A percentile compares a stretch with the other conserved stretches of the same genome.
phyloP scores from a whole-genome alignment of 2,888 invertebrate genomes.

The Hetaerina titia region DNA sequence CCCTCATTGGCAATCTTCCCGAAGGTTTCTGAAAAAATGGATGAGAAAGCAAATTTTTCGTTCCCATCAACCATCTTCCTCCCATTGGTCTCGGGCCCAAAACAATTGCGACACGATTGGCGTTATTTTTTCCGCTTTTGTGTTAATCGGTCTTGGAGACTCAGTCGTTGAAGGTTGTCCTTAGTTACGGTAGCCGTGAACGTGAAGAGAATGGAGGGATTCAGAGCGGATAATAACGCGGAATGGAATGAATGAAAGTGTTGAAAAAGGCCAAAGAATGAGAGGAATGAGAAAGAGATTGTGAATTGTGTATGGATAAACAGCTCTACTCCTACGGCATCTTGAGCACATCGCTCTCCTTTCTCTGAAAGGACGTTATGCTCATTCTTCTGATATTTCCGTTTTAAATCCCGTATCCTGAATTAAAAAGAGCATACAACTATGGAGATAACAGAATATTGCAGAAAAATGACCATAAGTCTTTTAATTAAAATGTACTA shows the following conservation, averaged over 20 bases:
- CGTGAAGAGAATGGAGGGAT: not conserved
- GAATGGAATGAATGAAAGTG: not conserved
- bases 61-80: not conserved
- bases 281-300: not conserved
- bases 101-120: conserved; percentile 40
- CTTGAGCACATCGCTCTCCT: too few relatives aligned
- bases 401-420: too few relatives aligned
- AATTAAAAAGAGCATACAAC: too few relatives aligned
- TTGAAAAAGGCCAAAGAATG: not conserved
- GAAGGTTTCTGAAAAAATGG: not conserved
- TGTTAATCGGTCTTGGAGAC: conserved; percentile 15
- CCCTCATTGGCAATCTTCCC: conserved; percentile 3
- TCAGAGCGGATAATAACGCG: not conserved
- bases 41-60: not conserved
- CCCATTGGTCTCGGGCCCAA: conserved; percentile 26
- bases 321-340: too few relatives aligned
- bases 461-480: too few relatives aligned
- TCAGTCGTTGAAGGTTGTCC: not conserved
- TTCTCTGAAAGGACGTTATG: too few relatives aligned
- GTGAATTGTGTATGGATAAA: not conserved
- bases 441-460: too few relatives aligned
- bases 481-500: too few relatives aligned
- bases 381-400: too few relatives aligned
- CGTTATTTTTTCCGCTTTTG: conserved; percentile 37
- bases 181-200: not conserved